Base-by-base conservation (phyloP, 2,113 vertebrate species). In the Corapipo altera region DNA sequence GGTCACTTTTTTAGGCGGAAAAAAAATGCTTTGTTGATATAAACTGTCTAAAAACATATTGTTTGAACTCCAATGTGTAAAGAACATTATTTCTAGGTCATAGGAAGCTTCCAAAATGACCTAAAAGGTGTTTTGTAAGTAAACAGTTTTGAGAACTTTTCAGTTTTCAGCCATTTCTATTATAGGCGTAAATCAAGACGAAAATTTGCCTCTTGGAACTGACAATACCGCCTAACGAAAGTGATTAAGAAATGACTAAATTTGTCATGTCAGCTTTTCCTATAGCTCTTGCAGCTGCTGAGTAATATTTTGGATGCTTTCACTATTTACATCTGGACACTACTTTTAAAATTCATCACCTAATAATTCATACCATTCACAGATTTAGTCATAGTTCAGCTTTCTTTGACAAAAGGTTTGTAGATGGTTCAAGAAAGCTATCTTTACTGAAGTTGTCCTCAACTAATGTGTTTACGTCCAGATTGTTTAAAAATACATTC, bases 221-320 rank as follows among this genome's bases (percentile, higher is more conserved):
- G 94, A 98, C 97, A 98, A 98, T 96, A 97, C 91, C 1, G 96
- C 93, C 95, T 97, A 98, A 98, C 77, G 83, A 97, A 97, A 97
- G 94, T 96, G 97, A 98, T 97, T 97, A 97, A 97, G 97, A 97
- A 97, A 97, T 97, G 86, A 97, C 94, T 97, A 97, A 96, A 97
- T 97, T 95, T 97, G 97, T 98, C 97, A 92, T 91, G 97, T 97
- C 97, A 98, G 97, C 97, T 95, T 97, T 98, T 98, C 95, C 95
- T 96, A 91, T 96, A 80, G 70, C 92, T 97, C 95, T 97, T 96
- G 96, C 97, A 97, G 97, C 97, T 98, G 97, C 98, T 98, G 98
- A 98, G 97, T 97, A 98, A 98, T 96, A 97, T 97, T 97, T 96
- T 97, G 96, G 96, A 96, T 96, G 89, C 96, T 96, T 97, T 96